Evolutionary conservation across 2,888 invertebrate species (phyloP), one percentile per base, ranked within the genome.

Genomic region (Calameuta filiformis): DNA sequence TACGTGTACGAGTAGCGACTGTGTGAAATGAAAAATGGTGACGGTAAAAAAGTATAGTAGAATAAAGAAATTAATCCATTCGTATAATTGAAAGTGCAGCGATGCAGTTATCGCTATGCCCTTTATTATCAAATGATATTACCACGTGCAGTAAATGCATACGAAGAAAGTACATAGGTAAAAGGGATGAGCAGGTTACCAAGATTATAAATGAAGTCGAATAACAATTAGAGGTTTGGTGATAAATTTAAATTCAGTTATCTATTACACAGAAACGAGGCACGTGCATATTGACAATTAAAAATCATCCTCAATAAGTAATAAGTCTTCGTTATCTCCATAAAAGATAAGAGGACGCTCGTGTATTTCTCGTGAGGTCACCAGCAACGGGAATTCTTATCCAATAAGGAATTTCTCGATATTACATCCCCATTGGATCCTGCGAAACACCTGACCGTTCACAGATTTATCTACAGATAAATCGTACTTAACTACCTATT

Each of bases 231-330:
- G 23, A 23, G 23, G 23, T 56, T 56, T 23, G 23, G 56, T 23
- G 23, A 56, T 56, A 56, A 56, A 56, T 56, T 23, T 6, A 56
- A 56, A 56, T 56, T 56, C 56, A 56, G 23, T 56, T 23, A n/a
- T n/a, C n/a, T n/a, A 56, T 56, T 23, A 23, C 23, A 23, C 6
- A 9, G 0, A 82, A 81, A 81, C 81, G 69, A 71, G 56, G 69
- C 81, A 76, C 85, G 79, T 78, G 83, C 85, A 85, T 56, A 23
- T 23, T 40, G 40, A 40, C 23, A 23, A 23, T 56, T 56, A 23
- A 56, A 15, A 56, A 23, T 56, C 23, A 56, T 56, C 23, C 56
- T 6, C 56, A 23, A 56, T 56, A 56, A 56, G 56, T 56, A 56
- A 56, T 23, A 56, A 56, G 9, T 23, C 23, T 56, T 9, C 56